Base-by-base conservation (phyloP, 2,797 vertebrate genomes). In the Typhlichthys subterraneus region DNA sequence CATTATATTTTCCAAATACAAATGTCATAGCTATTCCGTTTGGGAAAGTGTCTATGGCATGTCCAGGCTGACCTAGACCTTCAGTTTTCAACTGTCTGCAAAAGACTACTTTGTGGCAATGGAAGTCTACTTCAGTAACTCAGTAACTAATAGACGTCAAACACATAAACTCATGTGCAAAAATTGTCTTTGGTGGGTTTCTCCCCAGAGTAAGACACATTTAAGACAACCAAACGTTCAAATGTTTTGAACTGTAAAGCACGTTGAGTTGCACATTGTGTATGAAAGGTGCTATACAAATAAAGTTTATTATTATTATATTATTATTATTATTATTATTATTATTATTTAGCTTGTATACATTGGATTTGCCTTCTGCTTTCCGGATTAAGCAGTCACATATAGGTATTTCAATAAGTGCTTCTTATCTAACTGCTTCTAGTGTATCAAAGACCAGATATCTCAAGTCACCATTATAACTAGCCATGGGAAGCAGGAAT, bases 281-380 rank as follows among this genome's bases (percentile, higher is more conserved):
- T 29, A 29, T 29, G 4, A 29, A 29, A 29, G 23, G 23, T 29
- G 23, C 23, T 29, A 29, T 29, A 29, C 23, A 4, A 29, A 29
- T 29, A 29, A 29, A 29, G 23, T 29, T 3, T 29, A 29, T 29
- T 29, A 29, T 29, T 29, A 29, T 29, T 23, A 23, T 17, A 17
- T 17, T 17, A 17, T 17, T 19, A 19, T 19, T 19, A 19, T 23
- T 23, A 23, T 23, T 23, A 23, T 23, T 23, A 23, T 23, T 23
- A 23, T 23, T 23, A 23, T 23, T 54, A 59, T 61, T 76, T 62
- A 61, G 45, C 58, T 71, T 49, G 14, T 74, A 78, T 76, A 72
- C 67, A 75, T 13, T 72, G 14, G 45, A 64, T 59, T 52, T 45
- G 23, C 12, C 19, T 51, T 60, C 60, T 63, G 56, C 69, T 77